Percentiles rank a stretch among this genome's conserved stretches.
Conservation (phyloP, 1,140 invertebrate species). For the Chrysoperla carnea region DNA sequence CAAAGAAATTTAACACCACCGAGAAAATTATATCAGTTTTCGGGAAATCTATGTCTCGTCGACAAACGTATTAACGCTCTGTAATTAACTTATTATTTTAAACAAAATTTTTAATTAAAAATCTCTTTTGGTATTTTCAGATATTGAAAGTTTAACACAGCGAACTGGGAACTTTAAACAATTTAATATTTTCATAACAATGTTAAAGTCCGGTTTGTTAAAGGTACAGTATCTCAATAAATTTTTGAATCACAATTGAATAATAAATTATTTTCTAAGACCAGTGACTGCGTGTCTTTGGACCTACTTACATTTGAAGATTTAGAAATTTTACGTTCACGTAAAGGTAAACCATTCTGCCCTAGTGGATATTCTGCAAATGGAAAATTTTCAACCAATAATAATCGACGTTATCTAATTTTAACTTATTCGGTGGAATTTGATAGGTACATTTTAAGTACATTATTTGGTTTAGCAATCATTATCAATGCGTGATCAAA, state of each 20-base stretch:
- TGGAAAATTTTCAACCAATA: conserved; percentile 6
- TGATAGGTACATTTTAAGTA: conserved; percentile 17
- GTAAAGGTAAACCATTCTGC: conserved; percentile 4
- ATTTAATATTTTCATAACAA: conserved; percentile 28
- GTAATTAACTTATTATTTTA: too few relatives aligned
- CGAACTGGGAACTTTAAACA: conserved; percentile 33
- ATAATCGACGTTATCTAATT: conserved; percentile 23
- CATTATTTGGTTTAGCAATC: conserved; percentile 5
- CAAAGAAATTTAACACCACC: too few relatives aligned
- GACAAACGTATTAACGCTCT: too few relatives aligned
- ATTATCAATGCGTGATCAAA: neutral
- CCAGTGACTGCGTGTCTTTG: conserved; percentile 22
- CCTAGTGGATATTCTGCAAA: conserved; percentile 5
- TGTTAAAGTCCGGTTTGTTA: conserved; percentile 30
- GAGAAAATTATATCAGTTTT: too few relatives aligned
- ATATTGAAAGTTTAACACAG: conserved; percentile 31
- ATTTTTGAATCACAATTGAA: neutral
- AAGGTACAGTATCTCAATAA: conserved; percentile 17
- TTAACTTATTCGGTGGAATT: conserved; percentile 26
- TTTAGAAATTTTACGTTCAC: conserved; percentile 17
- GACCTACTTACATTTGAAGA: conserved; percentile 25
- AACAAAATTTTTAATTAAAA: too few relatives aligned
- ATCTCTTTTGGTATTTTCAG: conserved; percentile 19
- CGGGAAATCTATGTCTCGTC: too few relatives aligned
- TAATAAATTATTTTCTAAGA: conserved; percentile 11